Evolutionary conservation across 2,797 vertebrate genomes (phyloP), one percentile per base, ranked within the genome.

Genomic region (Myotis planiceps): DNA sequence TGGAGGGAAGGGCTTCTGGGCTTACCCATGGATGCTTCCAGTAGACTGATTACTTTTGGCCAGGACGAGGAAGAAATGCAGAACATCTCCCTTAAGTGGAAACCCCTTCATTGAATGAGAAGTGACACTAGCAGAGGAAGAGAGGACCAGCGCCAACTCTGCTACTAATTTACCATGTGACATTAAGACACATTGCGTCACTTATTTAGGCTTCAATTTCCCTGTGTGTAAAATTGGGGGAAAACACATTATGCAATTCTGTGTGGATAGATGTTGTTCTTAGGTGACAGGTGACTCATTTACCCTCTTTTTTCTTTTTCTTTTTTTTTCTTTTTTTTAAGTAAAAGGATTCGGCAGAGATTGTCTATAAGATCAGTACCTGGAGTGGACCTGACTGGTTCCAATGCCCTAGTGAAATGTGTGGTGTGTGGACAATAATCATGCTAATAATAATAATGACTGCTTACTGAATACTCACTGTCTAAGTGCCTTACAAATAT

Each of bases 1-100:
- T 97, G 94, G 97, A 98, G 97, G 90, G 89, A 95, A 86, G 90
- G 47, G 75, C 86, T 96, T 91, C 95, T 89, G 55, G 76, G 92
- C 74, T 97, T 93, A 91, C 81, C 53, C 29, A 47, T 82, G 63
- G 82, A 92, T 29, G n/a, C 69, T 95, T 96, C 85, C 82, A 81
- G 37, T 29, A 94, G 88, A 95, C 45, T 68, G 68, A 97, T 97
- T 81, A 51, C 74, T 96, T 93, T 95, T 90, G 93, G 84, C 87
- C 34, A 76, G 47, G 32, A 42, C 16, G 27, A 89, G 90, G 80
- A 78, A 81, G 65, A 92, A 82, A 93, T 75, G 32, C 68, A 25
- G 49, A 92, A 55, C 34, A 12, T 96, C 80, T 94, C 21, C 29
- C 49, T 68, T 53, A 60, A 80, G 78, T 72, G 53, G 75, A 84